Base-by-base conservation (phyloP, 1,140 invertebrate genomes). In the Aricia agestis region DNA sequence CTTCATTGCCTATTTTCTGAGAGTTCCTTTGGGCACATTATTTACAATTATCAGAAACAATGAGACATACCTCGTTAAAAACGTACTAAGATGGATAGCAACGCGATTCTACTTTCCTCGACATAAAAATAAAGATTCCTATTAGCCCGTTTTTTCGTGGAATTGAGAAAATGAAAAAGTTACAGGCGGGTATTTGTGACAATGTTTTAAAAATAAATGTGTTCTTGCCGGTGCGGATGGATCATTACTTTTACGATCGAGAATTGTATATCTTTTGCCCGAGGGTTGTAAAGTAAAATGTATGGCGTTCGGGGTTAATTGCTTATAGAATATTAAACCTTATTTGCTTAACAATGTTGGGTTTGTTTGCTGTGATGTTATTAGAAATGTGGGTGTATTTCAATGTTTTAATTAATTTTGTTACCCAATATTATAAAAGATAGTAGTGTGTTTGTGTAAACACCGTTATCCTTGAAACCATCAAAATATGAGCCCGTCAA, bases 311-410 rank as follows among this genome's bases (percentile, higher is more conserved):
- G 18, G 59, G 59, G 59, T 63, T 63, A 63, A 63, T 63, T 63
- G 59, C 59, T 19, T 63, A 63, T 63, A 25, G 59, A 63, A 63
- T 63, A 63, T 63, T 63, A 63, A 63, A 63, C 59, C 59, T 63
- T 63, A 63, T 63, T 63, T 25, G 59, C 9, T 63, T 63, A 19
- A 63, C 59, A 11, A 25, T 52, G 45, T 52, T 52, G 45, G 11
- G 13, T 52, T 52, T 36, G 36, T 36, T 15, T 52, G 45, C 45
- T 52, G 6, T 52, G 45, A 15, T 36, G 36, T 6, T 7, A 36
- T 36, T 15, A 52, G 45, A 52, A 13, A 52, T 52, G 36, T 36
- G 36, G 6, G 36, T 1, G 36, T 36, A 36, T 36, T 36, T 36
- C 36, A 36, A 36, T 36, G 25, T 36, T 36, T 36, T 36, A 9